These are phyloP conservation scores for Ptilonorhynchus violaceus DNA, from an alignment of 2,113 vertebrate genomes.

Conservation along the genomic window DNA sequence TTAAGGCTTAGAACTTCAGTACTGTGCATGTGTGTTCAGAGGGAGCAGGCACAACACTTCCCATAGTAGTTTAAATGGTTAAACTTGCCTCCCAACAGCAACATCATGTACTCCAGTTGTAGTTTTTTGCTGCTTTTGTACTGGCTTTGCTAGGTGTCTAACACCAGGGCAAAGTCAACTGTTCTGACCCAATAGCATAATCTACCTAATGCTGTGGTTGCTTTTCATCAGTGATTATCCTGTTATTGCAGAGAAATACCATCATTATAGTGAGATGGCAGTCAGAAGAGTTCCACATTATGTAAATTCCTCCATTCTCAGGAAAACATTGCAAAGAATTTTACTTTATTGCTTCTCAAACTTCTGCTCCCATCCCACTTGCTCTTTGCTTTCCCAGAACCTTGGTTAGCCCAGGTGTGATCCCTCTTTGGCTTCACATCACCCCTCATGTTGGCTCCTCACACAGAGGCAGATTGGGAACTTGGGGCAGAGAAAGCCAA, in stretches of 20 bases:
- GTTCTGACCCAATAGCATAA: not conserved
- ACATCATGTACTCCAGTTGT: not conserved
- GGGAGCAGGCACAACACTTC: not conserved
- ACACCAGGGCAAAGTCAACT: not conserved
- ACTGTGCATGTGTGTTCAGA: rapidly evolving
- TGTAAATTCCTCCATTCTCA: not conserved
- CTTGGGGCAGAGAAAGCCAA: not conserved
- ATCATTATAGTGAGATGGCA: not conserved
- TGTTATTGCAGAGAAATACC: not conserved
- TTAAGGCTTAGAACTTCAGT: not conserved
- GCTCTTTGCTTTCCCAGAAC: not conserved
- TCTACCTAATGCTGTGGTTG: not conserved
- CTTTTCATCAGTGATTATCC: not conserved
- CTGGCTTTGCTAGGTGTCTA: not conserved
- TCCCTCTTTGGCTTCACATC: not conserved
- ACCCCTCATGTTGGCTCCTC: not conserved
- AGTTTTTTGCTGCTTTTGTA: not conserved
- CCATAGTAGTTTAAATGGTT: not conserved
- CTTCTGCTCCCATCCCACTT: not conserved
- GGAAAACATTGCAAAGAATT: not conserved
- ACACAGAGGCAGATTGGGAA: rapidly evolving
- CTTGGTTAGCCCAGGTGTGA: not conserved
- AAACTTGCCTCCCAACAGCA: not conserved
- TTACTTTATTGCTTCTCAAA: not conserved
- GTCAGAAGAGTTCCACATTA: not conserved